Base-by-base conservation (phyloP, 2,797 vertebrate species). In the Hydrocynus forskahlii region DNA sequence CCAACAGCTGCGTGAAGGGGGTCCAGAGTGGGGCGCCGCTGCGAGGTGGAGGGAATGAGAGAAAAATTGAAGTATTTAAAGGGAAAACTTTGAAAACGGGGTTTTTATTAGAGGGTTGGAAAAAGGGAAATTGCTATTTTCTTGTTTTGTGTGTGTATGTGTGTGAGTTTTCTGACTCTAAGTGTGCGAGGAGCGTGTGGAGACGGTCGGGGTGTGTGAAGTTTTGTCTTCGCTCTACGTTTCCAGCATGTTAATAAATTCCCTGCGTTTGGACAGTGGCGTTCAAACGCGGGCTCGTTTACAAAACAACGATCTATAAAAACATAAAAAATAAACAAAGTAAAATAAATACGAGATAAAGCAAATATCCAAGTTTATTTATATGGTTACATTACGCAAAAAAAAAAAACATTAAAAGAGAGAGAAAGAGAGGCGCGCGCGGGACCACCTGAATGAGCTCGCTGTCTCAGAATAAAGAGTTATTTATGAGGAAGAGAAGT, bases 161-260 rank as follows among this genome's bases (percentile, higher is more conserved):
- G 43, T 43, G 43, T 43, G 43, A 2, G 43, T 23, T 57, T 5
- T 21, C n/a, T 23, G 57, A 59, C 19, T 19, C 8, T 7, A 57
- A 57, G 19, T 7, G 54, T 19, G 17, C n/a, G 52, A 0, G 29
- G 29, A 29, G 29, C 3, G 29, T 29, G 29, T 29, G 29, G 29
- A 29, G 29, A 29, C 29, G 29, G 29, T 29, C 1, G 9, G 0
- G 12, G 71, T 19, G 59, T 40, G 71, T 12, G 40, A 66, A 76
- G 45, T 76, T 63, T 75, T 59, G 35, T 48, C 48, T 66, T 38
- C 48, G 10, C 21, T 8, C 67, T 13, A 78, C 81, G 75, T 68
- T 60, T 82, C 35, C 70, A 55, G 81, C 71, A 77, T 80, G 75
- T 77, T 79, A 82, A 82, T 82, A 29, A 29, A 29, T 29, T 29